Conservation (phyloP, 2,888 invertebrate genomes). For the Sussaba pulchella region DNA sequence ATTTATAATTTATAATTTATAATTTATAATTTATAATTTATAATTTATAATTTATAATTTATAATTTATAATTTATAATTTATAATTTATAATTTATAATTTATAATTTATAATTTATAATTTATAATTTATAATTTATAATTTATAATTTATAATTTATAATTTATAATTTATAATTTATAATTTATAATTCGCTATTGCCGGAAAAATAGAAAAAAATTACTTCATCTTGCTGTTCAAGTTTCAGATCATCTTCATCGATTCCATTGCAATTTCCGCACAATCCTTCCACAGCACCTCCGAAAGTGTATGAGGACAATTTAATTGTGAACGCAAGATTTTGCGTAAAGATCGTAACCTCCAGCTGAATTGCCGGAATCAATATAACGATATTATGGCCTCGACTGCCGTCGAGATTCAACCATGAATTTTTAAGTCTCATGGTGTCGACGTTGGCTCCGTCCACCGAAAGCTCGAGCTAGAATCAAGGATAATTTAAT, state of each 20-base stretch:
- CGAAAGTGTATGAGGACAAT: slow-evolving; percentile 91
- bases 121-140: background rate
- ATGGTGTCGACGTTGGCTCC: slow-evolving; percentile 83
- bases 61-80: background rate
- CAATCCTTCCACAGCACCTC: slow-evolving; percentile 90
- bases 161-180: background rate
- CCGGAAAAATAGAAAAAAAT: no score
- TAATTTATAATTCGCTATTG: no score
- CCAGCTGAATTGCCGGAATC: slow-evolving; percentile 90
- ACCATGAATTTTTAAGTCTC: slow-evolving; percentile 88
- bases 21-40: background rate
- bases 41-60: background rate
- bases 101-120: background rate
- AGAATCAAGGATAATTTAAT: slow-evolving; percentile 61
- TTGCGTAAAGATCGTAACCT: slow-evolving; percentile 85
- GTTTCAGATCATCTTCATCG: slow-evolving; percentile 86
- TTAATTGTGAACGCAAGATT: slow-evolving; percentile 85
- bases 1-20: background rate
- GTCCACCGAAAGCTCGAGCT: slow-evolving; percentile 86
- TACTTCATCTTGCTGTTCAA: slow-evolving; percentile 84
- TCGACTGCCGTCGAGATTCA: slow-evolving; percentile 86
- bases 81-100: background rate
- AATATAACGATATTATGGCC: slow-evolving; percentile 88
- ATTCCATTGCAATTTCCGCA: slow-evolving; percentile 91
- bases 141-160: background rate